Evolutionary conservation across 2,888 invertebrate genomes (phyloP), one percentile per base, ranked within the genome.

Genomic region (Pycnomerus fuliginosus): DNA sequence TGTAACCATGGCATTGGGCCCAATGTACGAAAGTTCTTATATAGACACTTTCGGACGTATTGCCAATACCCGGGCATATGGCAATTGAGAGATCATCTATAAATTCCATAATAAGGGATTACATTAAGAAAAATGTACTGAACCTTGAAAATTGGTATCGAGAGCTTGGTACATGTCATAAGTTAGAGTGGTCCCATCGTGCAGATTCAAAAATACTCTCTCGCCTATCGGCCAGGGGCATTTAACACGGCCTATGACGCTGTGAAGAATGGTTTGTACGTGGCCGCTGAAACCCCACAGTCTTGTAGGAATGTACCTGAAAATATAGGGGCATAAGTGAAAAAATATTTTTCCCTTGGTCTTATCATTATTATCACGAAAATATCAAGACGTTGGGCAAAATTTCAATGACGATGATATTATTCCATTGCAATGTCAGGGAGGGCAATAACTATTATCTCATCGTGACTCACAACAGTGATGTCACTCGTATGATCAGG

Each of bases 211-310:
- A 55, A 84, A 85, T 37, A 90, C 83, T 37, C 93, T 79, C 60
- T 87, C 86, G 15, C 94, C 92, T 58, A 87, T 83, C 1, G 91
- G 90, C 84, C 90, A 88, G 36, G 92, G 92, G 63, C 93, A 90
- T 50, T 87, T 83, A 14, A 93, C 87, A 40, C 94, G 81, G 14
- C 90, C 90, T 48, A 90, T 85, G 53, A 90, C 79, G 62, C 92
- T 94, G 74, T 95, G 95, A 36, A 94, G 75, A 45, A 94, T 87
- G 1, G 95, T 95, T 72, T 96, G 95, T 12, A 95, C 84, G 71
- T 96, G 95, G 7, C 95, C 95, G 71, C 92, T 94, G 72, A 91
- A 92, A 43, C 96, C 96, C 95, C 95, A 96, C 56, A 95, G 71
- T 55, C 90, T 77, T 33, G 94, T 90, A 33, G 94, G 94, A 57